A percentile compares a stretch with the other conserved stretches of the same genome.
These are phyloP conservation scores for Drosophila aldrichi DNA, from an alignment of 2,888 invertebrate genomes.

Conservation along the genomic window DNA sequence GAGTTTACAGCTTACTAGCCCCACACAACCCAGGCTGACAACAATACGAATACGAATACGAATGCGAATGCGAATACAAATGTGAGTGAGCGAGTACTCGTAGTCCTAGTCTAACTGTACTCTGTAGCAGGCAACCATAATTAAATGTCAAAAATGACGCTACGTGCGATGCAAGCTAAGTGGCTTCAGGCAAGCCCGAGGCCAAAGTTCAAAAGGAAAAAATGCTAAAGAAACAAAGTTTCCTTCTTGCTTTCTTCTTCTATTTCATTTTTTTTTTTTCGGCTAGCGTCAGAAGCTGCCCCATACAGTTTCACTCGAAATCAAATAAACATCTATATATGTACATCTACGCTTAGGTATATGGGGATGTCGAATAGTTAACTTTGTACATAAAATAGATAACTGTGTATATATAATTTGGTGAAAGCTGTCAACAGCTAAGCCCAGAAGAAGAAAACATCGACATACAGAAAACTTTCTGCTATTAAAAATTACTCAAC, in stretches of 20 bases:
- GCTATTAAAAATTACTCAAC: neutral
- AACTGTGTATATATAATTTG: neutral
- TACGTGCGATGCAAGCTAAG: constrained; percentile 78
- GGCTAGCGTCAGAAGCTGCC: neutral
- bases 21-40: neutral
- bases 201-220: constrained; percentile 54
- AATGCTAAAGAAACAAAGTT: constrained; percentile 33
- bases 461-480: neutral
- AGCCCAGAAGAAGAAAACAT: neutral
- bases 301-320: constrained; percentile 36
- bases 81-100: constrained; percentile 11
- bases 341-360: constrained; percentile 1
- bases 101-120: constrained; percentile 28
- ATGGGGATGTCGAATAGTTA: constrained; percentile 8
- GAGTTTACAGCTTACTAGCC: constrained; percentile 69
- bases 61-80: constrained; percentile 2
- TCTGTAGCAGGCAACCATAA: constrained; percentile 68
- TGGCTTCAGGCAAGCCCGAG: constrained; percentile 26
- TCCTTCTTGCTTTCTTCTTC: constrained; percentile 6
- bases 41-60: constrained; percentile 19
- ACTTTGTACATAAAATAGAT: neutral
- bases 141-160: constrained; percentile 84
- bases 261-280: neutral
- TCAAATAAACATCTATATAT: constrained; percentile 41
- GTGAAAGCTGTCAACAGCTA: neutral